Evolutionary conservation across 2,113 vertebrate species (phyloP).

Genomic region (Lampris incognitus): DNA sequence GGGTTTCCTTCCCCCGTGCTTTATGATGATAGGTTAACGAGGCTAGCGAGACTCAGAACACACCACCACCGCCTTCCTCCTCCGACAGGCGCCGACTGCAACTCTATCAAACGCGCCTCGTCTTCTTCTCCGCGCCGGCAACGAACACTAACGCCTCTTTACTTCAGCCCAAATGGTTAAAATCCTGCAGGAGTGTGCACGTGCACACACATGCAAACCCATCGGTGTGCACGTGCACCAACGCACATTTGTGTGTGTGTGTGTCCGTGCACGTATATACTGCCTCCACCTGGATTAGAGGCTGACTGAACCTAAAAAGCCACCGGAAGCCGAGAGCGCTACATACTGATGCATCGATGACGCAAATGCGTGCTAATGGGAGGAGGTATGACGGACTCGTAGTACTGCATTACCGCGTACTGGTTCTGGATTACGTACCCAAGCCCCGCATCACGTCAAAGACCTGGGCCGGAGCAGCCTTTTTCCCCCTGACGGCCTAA

Average conservation of each 20-base stretch:
- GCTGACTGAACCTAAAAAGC: no score
- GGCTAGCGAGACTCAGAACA: conserved; percentile 20
- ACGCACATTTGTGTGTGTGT: background rate
- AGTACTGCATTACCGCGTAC: background rate
- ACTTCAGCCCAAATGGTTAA: no score
- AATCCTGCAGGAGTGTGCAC: background rate
- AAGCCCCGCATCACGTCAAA: background rate
- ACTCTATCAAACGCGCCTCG: background rate
- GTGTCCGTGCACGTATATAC: no score
- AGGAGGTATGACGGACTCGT: background rate
- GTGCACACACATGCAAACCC: background rate
- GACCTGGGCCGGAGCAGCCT: no score
- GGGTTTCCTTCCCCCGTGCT: conserved; percentile 61
- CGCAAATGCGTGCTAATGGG: background rate
- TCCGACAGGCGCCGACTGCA: background rate
- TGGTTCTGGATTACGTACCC: background rate
- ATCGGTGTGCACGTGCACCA: background rate
- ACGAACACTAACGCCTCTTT: no score
- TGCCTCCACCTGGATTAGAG: no score
- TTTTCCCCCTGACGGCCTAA: no score
- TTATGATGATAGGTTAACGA: conserved; percentile 45
- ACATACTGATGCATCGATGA: background rate
- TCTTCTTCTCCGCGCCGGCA: no score
- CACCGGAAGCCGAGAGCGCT: background rate
- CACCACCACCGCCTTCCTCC: background rate